phyloP scores from a whole-genome alignment of 2,888 invertebrate genomes.

The Lordiphosa andalusiaca region DNA sequence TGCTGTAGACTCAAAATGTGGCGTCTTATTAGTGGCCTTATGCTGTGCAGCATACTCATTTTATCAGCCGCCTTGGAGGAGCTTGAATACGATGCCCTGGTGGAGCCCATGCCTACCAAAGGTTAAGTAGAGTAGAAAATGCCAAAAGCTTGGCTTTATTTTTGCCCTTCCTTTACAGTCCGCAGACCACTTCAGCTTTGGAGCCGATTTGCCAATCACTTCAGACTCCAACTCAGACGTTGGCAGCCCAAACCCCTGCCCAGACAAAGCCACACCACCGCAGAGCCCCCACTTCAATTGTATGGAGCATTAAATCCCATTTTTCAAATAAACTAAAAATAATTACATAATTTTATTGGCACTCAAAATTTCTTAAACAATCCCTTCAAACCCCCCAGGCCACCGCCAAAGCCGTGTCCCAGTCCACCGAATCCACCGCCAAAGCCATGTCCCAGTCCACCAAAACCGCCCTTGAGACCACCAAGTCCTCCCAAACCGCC shows the following conservation, averaged over 20 bases:
- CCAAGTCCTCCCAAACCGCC: constrained; percentile 27
- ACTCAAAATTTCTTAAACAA: constrained; percentile 53
- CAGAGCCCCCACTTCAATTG: constrained; percentile 31
- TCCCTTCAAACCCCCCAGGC: constrained; percentile 65
- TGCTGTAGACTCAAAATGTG: constrained; percentile 27
- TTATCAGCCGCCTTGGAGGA: constrained; percentile 29
- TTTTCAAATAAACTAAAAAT: constrained; percentile 46
- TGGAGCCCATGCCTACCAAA: constrained; percentile 42
- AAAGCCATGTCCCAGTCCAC: constrained; percentile 50
- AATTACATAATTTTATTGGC: constrained; percentile 10
- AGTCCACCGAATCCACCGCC: constrained; percentile 55
- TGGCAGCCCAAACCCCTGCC: constrained; percentile 25
- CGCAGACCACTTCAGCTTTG: constrained; percentile 29
- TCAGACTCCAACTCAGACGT: constrained; percentile 16
- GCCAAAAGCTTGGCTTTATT: not conserved
- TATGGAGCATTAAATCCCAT: constrained; percentile 66
- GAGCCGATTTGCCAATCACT: constrained; percentile 43
- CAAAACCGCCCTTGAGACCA: constrained; percentile 37
- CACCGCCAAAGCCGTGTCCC: constrained; percentile 38
- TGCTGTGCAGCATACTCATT: constrained; percentile 22
- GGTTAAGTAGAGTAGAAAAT: constrained; percentile 31
- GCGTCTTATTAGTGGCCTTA: constrained; percentile 13
- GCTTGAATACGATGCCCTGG: constrained; percentile 52
- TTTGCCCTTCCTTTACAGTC: not conserved
- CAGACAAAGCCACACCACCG: constrained; percentile 13